Evolutionary conservation across 2,888 invertebrate species (phyloP).

Genomic region (Drosophila greeni): DNA sequence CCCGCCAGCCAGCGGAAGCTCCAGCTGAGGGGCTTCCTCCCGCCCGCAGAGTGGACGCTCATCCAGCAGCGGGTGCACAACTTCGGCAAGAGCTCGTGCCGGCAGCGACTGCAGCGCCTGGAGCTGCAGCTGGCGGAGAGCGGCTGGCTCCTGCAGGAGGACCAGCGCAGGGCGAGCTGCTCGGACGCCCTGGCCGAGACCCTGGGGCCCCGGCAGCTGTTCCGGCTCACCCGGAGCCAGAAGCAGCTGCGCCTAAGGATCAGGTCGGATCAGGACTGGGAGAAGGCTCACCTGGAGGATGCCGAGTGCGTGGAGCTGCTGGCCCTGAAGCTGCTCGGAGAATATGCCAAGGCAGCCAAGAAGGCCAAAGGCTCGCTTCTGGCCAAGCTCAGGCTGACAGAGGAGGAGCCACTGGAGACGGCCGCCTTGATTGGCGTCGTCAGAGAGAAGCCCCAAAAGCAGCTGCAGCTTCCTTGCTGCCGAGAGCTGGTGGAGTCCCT

Average conservation of each 20-base stretch:
- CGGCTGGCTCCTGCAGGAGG: slow-evolving; percentile 50
- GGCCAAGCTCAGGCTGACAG: slow-evolving; percentile 41
- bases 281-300: slow-evolving; percentile 38
- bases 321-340: slow-evolving; percentile 57
- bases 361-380: slow-evolving; percentile 41
- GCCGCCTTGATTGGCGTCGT: slow-evolving; percentile 2
- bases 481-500: slow-evolving; percentile 56
- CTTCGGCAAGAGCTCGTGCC: slow-evolving; percentile 75
- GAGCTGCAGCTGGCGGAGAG: slow-evolving; percentile 66
- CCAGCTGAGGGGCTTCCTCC: slow-evolving; percentile 66
- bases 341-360: slow-evolving; percentile 46
- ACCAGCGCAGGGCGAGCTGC: slow-evolving; percentile 32
- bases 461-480: slow-evolving; percentile 26
- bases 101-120: slow-evolving; percentile 71
- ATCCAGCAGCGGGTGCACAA: slow-evolving; percentile 77
- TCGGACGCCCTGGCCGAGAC: slow-evolving; percentile 48
- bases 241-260: slow-evolving; percentile 51
- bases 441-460: slow-evolving; percentile 30
- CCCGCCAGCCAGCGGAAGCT: not conserved
- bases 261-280: slow-evolving; percentile 9
- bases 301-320: slow-evolving; percentile 70
- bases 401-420: slow-evolving; percentile 37
- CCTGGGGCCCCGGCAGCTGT: slow-evolving; percentile 60
- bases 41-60: slow-evolving; percentile 73
- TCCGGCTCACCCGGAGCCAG: slow-evolving; percentile 58